Conservation (phyloP, 2,113 vertebrate genomes). For the Festucalex cinctus region DNA sequence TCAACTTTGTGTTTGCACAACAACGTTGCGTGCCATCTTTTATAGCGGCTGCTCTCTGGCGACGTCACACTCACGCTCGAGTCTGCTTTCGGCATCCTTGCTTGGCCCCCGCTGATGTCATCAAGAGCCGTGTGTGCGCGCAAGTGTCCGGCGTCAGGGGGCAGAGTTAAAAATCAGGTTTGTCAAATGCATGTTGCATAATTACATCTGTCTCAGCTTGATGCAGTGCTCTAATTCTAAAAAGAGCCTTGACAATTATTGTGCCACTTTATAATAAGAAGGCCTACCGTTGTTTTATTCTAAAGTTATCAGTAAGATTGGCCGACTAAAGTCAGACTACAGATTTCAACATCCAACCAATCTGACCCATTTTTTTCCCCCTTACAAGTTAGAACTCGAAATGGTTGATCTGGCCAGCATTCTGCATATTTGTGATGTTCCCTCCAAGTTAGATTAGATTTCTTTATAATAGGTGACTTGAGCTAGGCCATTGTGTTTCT, state of each 20-base stretch:
- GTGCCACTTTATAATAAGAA: neutral
- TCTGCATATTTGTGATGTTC: too few species aligned
- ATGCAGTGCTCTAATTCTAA: neutral
- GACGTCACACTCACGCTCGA: constrained; percentile 68
- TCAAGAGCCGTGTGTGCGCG: constrained; percentile 54
- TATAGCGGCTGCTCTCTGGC: constrained; percentile 65
- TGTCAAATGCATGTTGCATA: neutral
- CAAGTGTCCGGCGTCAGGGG: constrained; percentile 33
- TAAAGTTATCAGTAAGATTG: neutral
- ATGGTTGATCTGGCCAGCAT: too few species aligned
- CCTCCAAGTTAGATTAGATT: too few species aligned
- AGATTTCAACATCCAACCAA: too few species aligned
- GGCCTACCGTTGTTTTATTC: neutral
- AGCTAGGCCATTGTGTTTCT: too few species aligned
- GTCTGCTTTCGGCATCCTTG: constrained; percentile 65
- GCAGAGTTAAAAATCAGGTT: constrained; percentile 25
- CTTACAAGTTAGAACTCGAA: too few species aligned
- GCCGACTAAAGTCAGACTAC: neutral
- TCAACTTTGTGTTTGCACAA: constrained; percentile 52
- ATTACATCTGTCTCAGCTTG: neutral
- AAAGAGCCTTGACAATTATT: neutral
- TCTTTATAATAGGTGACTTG: too few species aligned
- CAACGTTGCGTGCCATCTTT: constrained; percentile 52
- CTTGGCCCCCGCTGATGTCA: constrained; percentile 65
- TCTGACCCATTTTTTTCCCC: too few species aligned